Percentiles rank a stretch among this genome's conserved stretches.
These are phyloP conservation scores for Enteromius mattozi DNA, from an alignment of 2,797 vertebrate species.

Conservation along the genomic window DNA sequence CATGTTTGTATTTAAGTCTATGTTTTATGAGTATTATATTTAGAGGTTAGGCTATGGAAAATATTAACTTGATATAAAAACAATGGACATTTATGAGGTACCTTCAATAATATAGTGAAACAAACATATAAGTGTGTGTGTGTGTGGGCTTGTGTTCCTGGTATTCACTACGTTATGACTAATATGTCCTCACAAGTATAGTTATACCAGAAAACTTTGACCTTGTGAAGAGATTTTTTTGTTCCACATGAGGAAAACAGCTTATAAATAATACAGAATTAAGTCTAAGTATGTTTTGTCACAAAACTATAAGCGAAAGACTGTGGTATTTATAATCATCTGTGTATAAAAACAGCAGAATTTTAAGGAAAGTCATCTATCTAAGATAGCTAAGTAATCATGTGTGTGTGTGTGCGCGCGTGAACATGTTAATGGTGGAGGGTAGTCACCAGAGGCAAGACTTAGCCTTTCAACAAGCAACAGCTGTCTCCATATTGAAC, in stretches of 20 bases:
- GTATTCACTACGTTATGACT: background rate
- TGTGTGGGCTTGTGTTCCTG: background rate
- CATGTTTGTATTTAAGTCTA: background rate
- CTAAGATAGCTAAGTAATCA: background rate
- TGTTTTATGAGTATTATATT: background rate
- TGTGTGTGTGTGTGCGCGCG: constrained; percentile 10
- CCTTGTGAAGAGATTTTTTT: background rate
- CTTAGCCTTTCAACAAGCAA: constrained; percentile 57
- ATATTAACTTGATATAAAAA: background rate
- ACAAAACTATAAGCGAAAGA: background rate
- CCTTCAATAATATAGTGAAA: background rate
- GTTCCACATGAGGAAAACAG: background rate
- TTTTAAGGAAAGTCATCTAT: background rate
- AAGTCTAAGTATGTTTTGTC: background rate
- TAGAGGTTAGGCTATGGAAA: background rate
- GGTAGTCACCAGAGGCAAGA: constrained; percentile 42
- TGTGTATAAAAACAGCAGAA: background rate
- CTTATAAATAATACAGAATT: background rate
- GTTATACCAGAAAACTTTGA: background rate
- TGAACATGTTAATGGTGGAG: constrained; percentile 29
- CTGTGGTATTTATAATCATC: background rate
- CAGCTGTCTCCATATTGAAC: constrained; percentile 50
- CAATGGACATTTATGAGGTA: background rate
- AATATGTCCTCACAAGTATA: background rate
- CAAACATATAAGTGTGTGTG: background rate